phyloP scores from a whole-genome alignment of 1,140 invertebrate genomes.

The Caenorhabditis remanei region DNA sequence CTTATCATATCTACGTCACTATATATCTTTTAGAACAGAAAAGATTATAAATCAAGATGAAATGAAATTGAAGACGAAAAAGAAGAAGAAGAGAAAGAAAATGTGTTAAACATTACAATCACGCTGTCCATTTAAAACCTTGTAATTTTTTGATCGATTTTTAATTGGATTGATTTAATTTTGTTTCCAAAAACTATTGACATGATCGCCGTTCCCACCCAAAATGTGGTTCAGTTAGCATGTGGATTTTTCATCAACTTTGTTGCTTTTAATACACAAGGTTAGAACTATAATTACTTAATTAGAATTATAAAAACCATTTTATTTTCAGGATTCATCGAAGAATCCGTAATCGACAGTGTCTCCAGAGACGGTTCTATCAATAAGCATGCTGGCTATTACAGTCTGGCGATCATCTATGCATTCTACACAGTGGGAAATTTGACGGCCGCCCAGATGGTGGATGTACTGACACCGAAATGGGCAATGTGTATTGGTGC shows the following conservation, averaged over 20 bases:
- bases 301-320: not conserved
- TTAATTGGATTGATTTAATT: not conserved
- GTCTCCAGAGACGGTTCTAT: not conserved
- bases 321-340: slow-evolving; percentile 46
- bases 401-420: slow-evolving; percentile 62
- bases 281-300: not conserved
- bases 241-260: slow-evolving; percentile 57
- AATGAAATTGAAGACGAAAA: too few relatives aligned
- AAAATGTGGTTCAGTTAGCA: slow-evolving; percentile 57
- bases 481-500: slow-evolving; percentile 59
- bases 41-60: too few relatives aligned
- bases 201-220: not conserved
- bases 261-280: slow-evolving; percentile 61
- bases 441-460: slow-evolving; percentile 59
- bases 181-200: not conserved
- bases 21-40: too few relatives aligned
- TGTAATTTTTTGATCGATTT: too few relatives aligned
- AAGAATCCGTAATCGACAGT: slow-evolving; percentile 54
- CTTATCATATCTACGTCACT: too few relatives aligned
- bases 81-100: too few relatives aligned
- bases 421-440: slow-evolving; percentile 57
- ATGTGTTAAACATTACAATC: too few relatives aligned
- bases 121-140: too few relatives aligned
- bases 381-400: slow-evolving; percentile 53
- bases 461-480: slow-evolving; percentile 50